phyloP scores from a whole-genome alignment of 2,888 invertebrate genomes.

The Ormyrus pomaceus region DNA sequence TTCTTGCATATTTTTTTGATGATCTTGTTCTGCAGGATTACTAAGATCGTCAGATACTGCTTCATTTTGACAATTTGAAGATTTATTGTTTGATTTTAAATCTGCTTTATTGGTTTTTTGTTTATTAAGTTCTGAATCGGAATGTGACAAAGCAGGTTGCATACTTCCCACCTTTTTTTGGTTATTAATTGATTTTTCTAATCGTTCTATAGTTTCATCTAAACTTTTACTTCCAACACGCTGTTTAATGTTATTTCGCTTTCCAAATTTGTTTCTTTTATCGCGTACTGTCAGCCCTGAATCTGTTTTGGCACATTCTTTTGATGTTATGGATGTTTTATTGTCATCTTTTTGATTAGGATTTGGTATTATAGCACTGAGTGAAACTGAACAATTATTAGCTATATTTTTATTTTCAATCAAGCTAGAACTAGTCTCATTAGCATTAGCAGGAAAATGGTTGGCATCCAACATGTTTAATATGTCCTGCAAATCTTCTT shows the following conservation, averaged over 20 bases:
- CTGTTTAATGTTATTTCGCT: constrained; percentile 13
- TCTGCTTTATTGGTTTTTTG: constrained; percentile 11
- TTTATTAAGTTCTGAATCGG: background rate
- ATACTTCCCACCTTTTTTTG: constrained; percentile 24
- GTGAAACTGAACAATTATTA: constrained; percentile 21
- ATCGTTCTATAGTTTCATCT: constrained; percentile 50
- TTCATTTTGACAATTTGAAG: background rate
- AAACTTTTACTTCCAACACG: constrained; percentile 46
- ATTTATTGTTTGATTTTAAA: background rate
- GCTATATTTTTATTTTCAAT: constrained; percentile 17
- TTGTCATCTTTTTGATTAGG: background rate
- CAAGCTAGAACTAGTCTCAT: constrained; percentile 39
- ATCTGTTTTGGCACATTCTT: constrained; percentile 17
- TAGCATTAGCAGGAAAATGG: constrained; percentile 50
- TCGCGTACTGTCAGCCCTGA: background rate
- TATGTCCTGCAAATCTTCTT: constrained; percentile 69
- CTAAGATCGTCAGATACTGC: background rate
- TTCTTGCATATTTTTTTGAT: constrained; percentile 61
- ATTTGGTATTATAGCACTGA: constrained; percentile 11
- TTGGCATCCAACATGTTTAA: constrained; percentile 69
- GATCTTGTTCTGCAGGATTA: background rate
- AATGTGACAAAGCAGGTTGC: background rate
- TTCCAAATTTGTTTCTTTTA: constrained; percentile 23
- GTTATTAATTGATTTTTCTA: constrained; percentile 46
- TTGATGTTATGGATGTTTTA: background rate